These are phyloP conservation scores for Griposia aprilina DNA, from an alignment of 2,888 invertebrate species.

Conservation along the genomic window DNA sequence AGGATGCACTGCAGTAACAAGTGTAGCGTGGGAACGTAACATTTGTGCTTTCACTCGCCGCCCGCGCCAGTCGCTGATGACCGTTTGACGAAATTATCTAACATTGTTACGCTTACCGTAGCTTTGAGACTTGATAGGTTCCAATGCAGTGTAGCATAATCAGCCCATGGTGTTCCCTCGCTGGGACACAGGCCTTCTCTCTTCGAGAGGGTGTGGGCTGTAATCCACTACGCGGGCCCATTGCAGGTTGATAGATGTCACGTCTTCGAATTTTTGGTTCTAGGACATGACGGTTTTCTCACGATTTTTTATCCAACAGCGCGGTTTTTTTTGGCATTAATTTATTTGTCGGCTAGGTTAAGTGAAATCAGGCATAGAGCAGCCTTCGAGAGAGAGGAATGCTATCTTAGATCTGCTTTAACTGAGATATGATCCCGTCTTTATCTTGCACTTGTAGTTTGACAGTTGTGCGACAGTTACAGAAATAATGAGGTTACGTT, in stretches of 20 bases:
- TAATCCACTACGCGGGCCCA: too few relatives aligned
- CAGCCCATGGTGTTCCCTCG: not conserved
- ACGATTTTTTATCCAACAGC: too few relatives aligned
- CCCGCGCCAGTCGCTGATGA: conserved; percentile 62
- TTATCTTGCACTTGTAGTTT: not conserved
- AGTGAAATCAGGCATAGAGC: not conserved
- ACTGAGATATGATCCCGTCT: not conserved
- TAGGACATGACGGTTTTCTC: too few relatives aligned
- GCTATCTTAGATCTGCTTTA: not conserved
- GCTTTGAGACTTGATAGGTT: not conserved
- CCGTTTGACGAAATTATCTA: conserved; percentile 39
- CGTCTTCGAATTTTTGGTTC: not conserved
- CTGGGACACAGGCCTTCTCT: too few relatives aligned
- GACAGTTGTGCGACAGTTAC: not conserved
- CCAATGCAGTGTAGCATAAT: not conserved
- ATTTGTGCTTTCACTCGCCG: conserved; percentile 74
- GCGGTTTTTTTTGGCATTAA: not conserved
- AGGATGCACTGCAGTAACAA: conserved; percentile 25
- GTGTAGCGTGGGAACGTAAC: conserved; percentile 77
- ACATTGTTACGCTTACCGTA: not conserved
- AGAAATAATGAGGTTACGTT: not conserved
- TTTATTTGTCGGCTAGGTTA: not conserved
- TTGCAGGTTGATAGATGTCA: not conserved
- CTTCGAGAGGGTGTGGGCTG: too few relatives aligned
- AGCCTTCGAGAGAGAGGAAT: not conserved